These are phyloP conservation scores for Steinernema feltiae DNA, from an alignment of 1,140 invertebrate genomes.

Conservation along the genomic window DNA sequence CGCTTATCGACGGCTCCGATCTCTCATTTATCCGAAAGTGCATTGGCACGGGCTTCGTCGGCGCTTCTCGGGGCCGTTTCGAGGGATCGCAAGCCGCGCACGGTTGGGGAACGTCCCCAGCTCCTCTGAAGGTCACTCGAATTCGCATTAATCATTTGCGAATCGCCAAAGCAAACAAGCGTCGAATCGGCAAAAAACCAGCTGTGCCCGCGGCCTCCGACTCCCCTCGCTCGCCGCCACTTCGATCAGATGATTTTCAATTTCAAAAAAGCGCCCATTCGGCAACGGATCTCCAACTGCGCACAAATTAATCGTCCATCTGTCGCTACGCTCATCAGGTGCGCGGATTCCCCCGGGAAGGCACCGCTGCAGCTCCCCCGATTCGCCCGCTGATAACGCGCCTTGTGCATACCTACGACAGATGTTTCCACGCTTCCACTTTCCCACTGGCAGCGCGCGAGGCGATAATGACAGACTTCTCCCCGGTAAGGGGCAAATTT, in stretches of 20 bases:
- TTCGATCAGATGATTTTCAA: background rate
- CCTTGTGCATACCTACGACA: background rate
- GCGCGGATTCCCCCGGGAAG: background rate
- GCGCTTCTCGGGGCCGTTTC: too few species aligned
- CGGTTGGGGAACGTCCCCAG: too few species aligned
- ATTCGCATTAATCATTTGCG: background rate
- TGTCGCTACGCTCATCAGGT: background rate
- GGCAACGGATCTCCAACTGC: too few species aligned
- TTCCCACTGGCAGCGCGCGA: background rate
- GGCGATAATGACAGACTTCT: slow-evolving; percentile 1
- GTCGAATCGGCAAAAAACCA: background rate
- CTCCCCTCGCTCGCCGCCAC: too few species aligned
- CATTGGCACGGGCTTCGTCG: too few species aligned
- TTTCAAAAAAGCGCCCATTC: background rate
- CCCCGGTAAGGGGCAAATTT: background rate
- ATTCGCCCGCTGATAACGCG: background rate
- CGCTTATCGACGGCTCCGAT: background rate
- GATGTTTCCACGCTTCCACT: background rate
- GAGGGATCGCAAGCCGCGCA: background rate
- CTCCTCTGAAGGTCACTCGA: background rate
- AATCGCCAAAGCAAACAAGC: background rate
- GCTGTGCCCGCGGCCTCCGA: background rate
- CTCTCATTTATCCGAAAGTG: slow-evolving; percentile 13
- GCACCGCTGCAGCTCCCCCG: background rate
- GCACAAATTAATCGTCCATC: background rate